Conservation (phyloP, 1,140 invertebrate genomes). For the Drosophila tani region DNA sequence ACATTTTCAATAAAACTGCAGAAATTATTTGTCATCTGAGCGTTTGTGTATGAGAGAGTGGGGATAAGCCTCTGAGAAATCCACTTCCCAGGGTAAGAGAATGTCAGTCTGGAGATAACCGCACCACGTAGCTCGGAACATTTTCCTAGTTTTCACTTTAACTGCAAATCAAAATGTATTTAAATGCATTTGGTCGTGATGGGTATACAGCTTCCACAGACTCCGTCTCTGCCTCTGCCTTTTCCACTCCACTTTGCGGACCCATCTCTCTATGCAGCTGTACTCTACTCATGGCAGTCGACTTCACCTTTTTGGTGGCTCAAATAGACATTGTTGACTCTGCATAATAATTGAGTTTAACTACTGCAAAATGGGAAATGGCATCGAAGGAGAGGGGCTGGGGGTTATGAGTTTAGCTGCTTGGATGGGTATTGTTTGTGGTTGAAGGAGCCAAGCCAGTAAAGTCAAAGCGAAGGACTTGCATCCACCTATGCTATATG, state of each 20-base stretch:
- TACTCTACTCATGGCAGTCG: slow-evolving; percentile 19
- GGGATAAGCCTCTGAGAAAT: slow-evolving; percentile 10
- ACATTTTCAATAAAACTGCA: slow-evolving; percentile 83
- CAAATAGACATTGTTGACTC: slow-evolving; percentile 82
- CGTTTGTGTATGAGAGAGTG: background rate
- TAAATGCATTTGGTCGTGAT: slow-evolving; percentile 76
- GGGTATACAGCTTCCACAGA: slow-evolving; percentile 30
- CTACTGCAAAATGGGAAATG: slow-evolving; percentile 66
- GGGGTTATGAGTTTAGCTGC: slow-evolving; percentile 67
- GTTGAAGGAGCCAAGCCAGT: slow-evolving; percentile 52
- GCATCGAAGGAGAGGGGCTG: background rate
- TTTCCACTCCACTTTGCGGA: too few relatives aligned
- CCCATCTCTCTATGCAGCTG: background rate
- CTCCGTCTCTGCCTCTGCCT: background rate
- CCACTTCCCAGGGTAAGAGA: slow-evolving; percentile 14
- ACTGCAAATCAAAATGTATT: slow-evolving; percentile 82
- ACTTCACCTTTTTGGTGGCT: slow-evolving; percentile 67
- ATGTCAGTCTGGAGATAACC: slow-evolving; percentile 42
- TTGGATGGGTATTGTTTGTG: slow-evolving; percentile 77
- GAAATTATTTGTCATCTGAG: slow-evolving; percentile 77
- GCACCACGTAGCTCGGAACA: slow-evolving; percentile 60
- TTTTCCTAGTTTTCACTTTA: slow-evolving; percentile 73
- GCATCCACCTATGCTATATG: slow-evolving; percentile 34
- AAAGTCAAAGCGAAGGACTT: slow-evolving; percentile 66
- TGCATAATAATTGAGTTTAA: slow-evolving; percentile 83